A percentile compares a stretch with the other conserved stretches of the same genome.
Conservation (phyloP, 2,888 invertebrate genomes). For the Amiota communis region DNA sequence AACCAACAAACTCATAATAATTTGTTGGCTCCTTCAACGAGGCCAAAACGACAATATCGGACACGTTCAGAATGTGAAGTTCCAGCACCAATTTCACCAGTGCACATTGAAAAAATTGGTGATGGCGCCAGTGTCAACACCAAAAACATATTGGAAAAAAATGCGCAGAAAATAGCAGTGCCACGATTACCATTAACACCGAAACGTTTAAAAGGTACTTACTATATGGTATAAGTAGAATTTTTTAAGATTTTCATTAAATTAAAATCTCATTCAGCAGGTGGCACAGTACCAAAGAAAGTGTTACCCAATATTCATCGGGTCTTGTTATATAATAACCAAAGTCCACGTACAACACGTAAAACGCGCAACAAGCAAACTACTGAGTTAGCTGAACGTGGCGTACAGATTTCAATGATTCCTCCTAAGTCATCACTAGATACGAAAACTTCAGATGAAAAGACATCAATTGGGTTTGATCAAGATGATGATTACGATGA, state of each 20-base stretch:
- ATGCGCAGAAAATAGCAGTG: not conserved
- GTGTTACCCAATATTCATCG: slow-evolving; percentile 62
- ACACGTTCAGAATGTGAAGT: slow-evolving; percentile 52
- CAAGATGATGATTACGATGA: slow-evolving; percentile 52
- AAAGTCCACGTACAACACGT: slow-evolving; percentile 65
- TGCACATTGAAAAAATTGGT: not conserved
- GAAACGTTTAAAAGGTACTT: slow-evolving; percentile 42
- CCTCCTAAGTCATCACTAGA: slow-evolving; percentile 40
- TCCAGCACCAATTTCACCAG: slow-evolving; percentile 12
- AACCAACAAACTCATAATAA: slow-evolving; percentile 38
- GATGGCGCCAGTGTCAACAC: slow-evolving; percentile 36
- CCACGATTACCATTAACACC: slow-evolving; percentile 58
- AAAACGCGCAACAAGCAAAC: slow-evolving; percentile 46
- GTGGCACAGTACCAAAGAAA: slow-evolving; percentile 53
- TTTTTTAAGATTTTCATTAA: too few relatives aligned
- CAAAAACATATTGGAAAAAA: slow-evolving; percentile 33
- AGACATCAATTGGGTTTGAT: slow-evolving; percentile 35
- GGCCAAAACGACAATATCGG: slow-evolving; percentile 53
- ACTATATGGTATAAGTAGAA: too few relatives aligned
- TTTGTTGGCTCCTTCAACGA: slow-evolving; percentile 28
- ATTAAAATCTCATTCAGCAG: slow-evolving; percentile 24
- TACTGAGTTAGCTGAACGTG: slow-evolving; percentile 34
- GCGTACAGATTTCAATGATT: slow-evolving; percentile 42
- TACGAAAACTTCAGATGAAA: slow-evolving; percentile 40
- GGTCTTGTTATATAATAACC: slow-evolving; percentile 68